phyloP scores from a whole-genome alignment of 2,797 vertebrate species.

The Sebastes trivittatus region DNA sequence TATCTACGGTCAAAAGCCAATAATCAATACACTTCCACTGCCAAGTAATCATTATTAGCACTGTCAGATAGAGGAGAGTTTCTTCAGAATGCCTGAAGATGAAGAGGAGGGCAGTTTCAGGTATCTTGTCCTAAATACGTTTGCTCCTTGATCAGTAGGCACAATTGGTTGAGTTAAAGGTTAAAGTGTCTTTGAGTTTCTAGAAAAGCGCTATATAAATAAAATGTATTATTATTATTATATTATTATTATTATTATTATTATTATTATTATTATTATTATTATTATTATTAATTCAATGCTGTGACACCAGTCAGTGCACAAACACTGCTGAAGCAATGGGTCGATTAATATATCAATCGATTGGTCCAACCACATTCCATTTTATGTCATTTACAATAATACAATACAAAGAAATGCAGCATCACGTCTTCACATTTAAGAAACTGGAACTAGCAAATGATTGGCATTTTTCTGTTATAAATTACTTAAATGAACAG shows the following conservation, averaged over 20 bases:
- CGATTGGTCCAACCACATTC: background rate
- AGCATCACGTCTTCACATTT: background rate
- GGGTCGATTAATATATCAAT: background rate
- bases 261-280: too few species aligned
- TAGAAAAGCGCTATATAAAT: too few species aligned
- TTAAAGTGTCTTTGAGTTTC: accelerated
- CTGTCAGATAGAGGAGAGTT: slow-evolving; percentile 8
- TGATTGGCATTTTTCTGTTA: background rate
- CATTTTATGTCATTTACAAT: background rate
- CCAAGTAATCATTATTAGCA: slow-evolving; percentile 38
- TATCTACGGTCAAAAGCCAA: slow-evolving; percentile 34
- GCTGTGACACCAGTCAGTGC: background rate
- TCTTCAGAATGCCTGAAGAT: background rate
- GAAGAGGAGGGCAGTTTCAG: background rate
- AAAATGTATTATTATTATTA: too few species aligned
- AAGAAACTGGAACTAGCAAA: background rate
- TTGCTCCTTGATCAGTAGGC: background rate
- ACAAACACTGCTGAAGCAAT: background rate
- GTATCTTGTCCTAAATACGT: background rate
- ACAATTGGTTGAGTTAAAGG: background rate
- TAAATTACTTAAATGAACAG: background rate
- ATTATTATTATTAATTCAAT: background rate
- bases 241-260: too few species aligned
- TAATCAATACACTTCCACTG: slow-evolving; percentile 49
- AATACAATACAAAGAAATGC: background rate